phyloP scores from a whole-genome alignment of 2,797 vertebrate genomes.

The Megalops cyprinoides region DNA sequence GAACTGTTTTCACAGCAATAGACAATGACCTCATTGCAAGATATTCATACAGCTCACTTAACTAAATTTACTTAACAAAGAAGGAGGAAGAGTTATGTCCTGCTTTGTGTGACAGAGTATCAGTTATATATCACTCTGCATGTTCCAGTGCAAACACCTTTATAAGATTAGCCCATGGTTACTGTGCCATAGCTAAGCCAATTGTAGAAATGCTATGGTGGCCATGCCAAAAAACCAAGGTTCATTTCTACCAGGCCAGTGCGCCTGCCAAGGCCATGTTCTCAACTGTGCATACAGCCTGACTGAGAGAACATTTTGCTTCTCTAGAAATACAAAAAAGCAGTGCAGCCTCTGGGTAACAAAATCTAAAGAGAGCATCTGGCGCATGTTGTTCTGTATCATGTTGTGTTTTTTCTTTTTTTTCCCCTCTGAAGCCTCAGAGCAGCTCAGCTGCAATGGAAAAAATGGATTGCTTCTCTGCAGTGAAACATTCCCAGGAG shows the following conservation, averaged over 20 bases:
- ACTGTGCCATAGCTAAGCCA: not conserved
- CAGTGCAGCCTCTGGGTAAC: not conserved
- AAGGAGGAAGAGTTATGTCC: not conserved
- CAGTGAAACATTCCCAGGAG: slow-evolving; percentile 14
- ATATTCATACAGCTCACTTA: slow-evolving; percentile 19
- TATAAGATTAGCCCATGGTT: not conserved
- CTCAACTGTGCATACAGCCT: no score
- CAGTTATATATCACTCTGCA: not conserved
- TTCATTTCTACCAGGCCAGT: no score
- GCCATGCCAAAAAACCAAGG: not conserved
- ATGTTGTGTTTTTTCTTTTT: slow-evolving; percentile 7
- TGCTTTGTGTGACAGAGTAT: no score
- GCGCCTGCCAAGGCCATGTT: not conserved
- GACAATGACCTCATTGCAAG: not conserved
- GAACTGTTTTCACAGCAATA: not conserved
- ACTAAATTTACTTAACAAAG: slow-evolving; percentile 12
- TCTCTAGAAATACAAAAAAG: not conserved
- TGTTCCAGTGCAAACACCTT: not conserved
- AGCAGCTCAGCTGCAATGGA: slow-evolving; percentile 10
- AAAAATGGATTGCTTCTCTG: not conserved
- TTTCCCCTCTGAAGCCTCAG: not conserved
- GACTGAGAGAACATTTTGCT: not conserved
- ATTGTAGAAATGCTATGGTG: not conserved
- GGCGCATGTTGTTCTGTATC: not conserved
- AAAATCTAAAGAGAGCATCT: not conserved